These are phyloP conservation scores for Dyspetes luteomarginatus DNA, from an alignment of 2,888 invertebrate species.

Conservation along the genomic window DNA sequence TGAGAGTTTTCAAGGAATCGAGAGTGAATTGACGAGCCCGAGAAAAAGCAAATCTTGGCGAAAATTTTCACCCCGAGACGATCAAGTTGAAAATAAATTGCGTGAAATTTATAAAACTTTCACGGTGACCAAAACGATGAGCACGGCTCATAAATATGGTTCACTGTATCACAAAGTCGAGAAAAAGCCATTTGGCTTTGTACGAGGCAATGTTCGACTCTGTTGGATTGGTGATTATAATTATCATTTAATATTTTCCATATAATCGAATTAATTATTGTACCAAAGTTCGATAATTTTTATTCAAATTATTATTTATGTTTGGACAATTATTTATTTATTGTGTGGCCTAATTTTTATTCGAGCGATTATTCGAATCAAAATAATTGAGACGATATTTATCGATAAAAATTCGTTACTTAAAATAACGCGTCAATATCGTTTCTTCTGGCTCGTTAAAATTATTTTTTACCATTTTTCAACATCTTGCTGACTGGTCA, in stretches of 20 bases:
- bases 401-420: no score
- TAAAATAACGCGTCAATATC: no score
- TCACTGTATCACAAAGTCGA: conserved; percentile 68
- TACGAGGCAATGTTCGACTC: conserved; percentile 70
- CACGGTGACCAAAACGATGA: conserved; percentile 71
- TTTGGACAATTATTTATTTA: no score
- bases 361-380: no score
- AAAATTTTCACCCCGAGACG: conserved; percentile 8
- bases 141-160: conserved; percentile 75
- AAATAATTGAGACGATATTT: no score
- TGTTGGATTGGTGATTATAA: conserved; percentile 76
- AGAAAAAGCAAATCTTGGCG: conserved; percentile 26
- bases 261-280: no score
- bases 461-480: no score
- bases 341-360: no score
- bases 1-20: conserved; percentile 72
- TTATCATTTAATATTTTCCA: conserved; percentile 14
- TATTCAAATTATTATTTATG: no score
- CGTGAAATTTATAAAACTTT: conserved; percentile 72
- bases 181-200: conserved; percentile 67
- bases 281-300: no score
- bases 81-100: conserved; percentile 66
- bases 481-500: no score
- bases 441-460: no score
- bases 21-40: conserved; percentile 21